These are phyloP conservation scores for Cylas formicarius DNA, from an alignment of 1,140 invertebrate genomes.

Conservation along the genomic window DNA sequence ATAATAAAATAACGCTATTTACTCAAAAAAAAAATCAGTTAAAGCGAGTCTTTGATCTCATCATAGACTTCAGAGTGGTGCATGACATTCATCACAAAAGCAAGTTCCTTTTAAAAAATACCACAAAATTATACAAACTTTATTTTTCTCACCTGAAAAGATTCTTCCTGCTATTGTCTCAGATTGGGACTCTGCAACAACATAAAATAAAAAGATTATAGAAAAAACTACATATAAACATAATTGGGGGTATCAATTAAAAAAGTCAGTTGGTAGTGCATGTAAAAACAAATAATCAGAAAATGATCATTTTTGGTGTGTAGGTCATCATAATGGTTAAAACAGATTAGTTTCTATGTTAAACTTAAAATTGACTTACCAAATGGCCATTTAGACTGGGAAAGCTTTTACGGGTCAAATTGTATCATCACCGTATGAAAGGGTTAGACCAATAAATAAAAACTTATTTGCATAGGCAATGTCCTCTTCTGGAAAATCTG, in stretches of 20 bases:
- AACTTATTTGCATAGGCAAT: conserved; percentile 2
- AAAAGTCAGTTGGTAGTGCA: conserved; percentile 24
- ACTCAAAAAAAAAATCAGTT: conserved; percentile 1
- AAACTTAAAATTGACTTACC: conserved; percentile 1
- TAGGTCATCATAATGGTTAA: conserved; percentile 13
- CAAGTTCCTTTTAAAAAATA: background rate
- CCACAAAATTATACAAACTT: background rate
- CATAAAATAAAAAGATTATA: background rate
- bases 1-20: background rate
- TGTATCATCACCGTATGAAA: conserved; percentile 7
- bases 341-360: background rate
- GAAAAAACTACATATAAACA: background rate
- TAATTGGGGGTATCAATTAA: background rate
- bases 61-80: conserved; percentile 17
- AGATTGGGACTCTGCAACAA: background rate
- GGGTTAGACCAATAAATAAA: conserved; percentile 6
- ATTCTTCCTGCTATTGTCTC: background rate
- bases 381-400: background rate
- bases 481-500: background rate
- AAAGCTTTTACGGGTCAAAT: background rate
- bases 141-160: background rate
- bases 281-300: conserved; percentile 17
- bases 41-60: background rate
- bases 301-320: conserved; percentile 14
- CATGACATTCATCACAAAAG: conserved; percentile 19